Percentiles rank a stretch among this genome's conserved stretches.
Evolutionary conservation across 2,113 vertebrate genomes (phyloP).

Genomic region (Myotis davidii): DNA sequence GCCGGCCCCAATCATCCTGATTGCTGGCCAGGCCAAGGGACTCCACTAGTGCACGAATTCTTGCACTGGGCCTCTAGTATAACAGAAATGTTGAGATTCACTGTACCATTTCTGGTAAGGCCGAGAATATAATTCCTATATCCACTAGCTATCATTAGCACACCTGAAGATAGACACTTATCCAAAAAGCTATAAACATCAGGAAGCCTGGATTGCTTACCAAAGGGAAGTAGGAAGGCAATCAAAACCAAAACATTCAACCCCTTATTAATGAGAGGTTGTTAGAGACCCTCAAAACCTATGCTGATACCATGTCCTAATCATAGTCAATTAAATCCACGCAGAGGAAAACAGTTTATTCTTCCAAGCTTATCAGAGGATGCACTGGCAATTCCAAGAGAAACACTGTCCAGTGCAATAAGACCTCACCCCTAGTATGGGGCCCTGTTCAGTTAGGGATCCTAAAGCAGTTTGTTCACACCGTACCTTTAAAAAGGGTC

Average conservation of each 20-base stretch:
- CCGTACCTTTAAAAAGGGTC: neutral
- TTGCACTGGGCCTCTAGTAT: no score
- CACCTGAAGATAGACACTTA: neutral
- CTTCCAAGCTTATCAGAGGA: neutral
- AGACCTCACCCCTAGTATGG: neutral
- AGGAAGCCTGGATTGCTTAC: slow-evolving; percentile 8
- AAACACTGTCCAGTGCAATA: neutral
- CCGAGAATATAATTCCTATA: neutral
- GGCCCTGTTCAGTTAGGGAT: neutral
- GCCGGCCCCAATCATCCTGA: no score
- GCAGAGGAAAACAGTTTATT: neutral
- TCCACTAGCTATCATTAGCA: neutral
- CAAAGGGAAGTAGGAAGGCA: neutral
- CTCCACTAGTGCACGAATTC: no score
- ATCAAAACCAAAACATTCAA: neutral
- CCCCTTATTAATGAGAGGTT: neutral
- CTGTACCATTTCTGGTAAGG: neutral
- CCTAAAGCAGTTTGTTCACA: neutral
- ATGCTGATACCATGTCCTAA: neutral
- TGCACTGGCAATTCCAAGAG: neutral
- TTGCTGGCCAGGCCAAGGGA: no score
- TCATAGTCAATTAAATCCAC: neutral
- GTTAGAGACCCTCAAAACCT: neutral
- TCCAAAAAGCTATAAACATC: slow-evolving; percentile 54
- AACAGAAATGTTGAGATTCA: neutral